phyloP scores from a whole-genome alignment of 1,140 invertebrate species.

The Cryptotermes secundus region DNA sequence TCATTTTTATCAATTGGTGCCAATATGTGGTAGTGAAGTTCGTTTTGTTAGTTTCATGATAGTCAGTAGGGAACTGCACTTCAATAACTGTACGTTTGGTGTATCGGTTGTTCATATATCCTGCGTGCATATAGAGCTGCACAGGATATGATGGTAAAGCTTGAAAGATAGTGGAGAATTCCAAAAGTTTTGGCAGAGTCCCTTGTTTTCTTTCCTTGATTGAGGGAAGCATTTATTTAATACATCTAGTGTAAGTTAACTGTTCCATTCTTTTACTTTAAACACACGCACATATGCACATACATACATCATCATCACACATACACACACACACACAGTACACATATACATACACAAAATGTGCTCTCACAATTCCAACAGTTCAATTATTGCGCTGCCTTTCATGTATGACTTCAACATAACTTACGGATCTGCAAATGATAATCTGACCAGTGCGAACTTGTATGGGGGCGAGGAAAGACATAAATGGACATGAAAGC shows the following conservation, averaged over 20 bases:
- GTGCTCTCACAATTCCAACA: constrained; percentile 33
- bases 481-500: neutral
- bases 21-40: constrained; percentile 13
- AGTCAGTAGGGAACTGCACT: neutral
- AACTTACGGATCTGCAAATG: constrained; percentile 31
- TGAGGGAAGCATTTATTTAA: constrained; percentile 9
- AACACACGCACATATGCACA: neutral
- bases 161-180: neutral
- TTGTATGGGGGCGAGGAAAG: constrained; percentile 36
- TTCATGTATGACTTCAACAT: constrained; percentile 31
- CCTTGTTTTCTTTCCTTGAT: constrained; percentile 3
- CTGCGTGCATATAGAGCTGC: neutral
- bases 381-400: constrained; percentile 37
- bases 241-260: neutral
- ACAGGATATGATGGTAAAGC: constrained; percentile 18
- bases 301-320: too few species aligned
- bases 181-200: neutral
- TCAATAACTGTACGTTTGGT: neutral
- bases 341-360: constrained; percentile 15
- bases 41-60: neutral
- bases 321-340: neutral
- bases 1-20: constrained; percentile 13
- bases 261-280: neutral
- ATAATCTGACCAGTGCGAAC: constrained; percentile 32
- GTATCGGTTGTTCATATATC: too few species aligned